Base-by-base conservation (phyloP, 2,888 invertebrate species). In the Aquatica leii region DNA sequence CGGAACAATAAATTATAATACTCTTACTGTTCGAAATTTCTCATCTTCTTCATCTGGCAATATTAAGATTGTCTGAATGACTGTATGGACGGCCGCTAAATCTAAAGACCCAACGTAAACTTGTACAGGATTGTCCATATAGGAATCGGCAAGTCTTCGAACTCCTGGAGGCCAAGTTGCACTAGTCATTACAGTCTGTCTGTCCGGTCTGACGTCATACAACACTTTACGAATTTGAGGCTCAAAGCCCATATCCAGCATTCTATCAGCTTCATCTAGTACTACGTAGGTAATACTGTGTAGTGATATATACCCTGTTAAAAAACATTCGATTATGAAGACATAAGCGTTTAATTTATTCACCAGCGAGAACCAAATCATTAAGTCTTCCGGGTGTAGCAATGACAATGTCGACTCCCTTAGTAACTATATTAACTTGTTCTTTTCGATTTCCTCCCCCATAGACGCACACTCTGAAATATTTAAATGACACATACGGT, bases 121-220 rank as follows among this genome's bases (percentile, higher is more conserved):
- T 82, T 96, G 94, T 54, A 97, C 86, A 0, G 97, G 97, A 79
- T 96, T 88, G 57, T 87, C 90, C 90, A 95, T 94, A 77, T 97
- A 97, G 1, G 89, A 88, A 67, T 90, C 86, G 0, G 96, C 97
- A 41, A 98, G 83, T 14, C 93, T 85, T 12, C 95, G 86, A 0
- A 98, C 97, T 41, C 91, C 93, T 55, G 86, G 83, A 0, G 97
- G 97, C 98, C 97, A 98, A 0, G 98, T 98, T 11, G 98, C 98
- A 77, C 90, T 91, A 0, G 97, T 98, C 96, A 98, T 96, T 0
- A 97, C 89, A n/a, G 95, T 95, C 79, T 98, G 97, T 56, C 96
- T 83, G 77, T 95, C 95, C 5, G 95, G 94, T 56, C 95, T 86
- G 17, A 95, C 88, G 75, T 91, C 90, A 62, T 92, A 84, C 69